Evolutionary conservation across 2,888 invertebrate genomes (phyloP).

Genomic region (Ormia ochracea): DNA sequence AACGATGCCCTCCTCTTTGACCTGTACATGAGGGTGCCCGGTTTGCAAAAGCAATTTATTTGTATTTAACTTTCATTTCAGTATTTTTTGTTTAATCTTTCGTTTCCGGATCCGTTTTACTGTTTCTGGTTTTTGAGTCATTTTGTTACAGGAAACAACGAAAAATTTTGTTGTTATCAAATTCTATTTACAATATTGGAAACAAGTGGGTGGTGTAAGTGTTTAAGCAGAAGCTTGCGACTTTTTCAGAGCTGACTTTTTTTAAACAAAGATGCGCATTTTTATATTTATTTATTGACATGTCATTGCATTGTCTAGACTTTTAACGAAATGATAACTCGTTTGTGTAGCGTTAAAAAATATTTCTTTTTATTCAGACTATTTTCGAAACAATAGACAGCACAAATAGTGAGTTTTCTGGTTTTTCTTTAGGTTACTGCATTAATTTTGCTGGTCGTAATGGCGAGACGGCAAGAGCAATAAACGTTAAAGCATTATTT

Average conservation of each 20-base stretch:
- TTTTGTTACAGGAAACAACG: conserved; percentile 34
- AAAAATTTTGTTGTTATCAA: conserved; percentile 45
- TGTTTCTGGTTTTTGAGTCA: background rate
- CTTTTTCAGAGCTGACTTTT: conserved; percentile 1
- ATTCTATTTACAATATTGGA: conserved; percentile 56
- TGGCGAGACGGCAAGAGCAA: conserved; percentile 57
- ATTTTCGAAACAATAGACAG: conserved; percentile 37
- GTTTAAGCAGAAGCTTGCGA: background rate
- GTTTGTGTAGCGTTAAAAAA: background rate
- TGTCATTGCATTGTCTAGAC: conserved; percentile 61
- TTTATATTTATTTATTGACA: conserved; percentile 52
- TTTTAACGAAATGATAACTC: conserved; percentile 53
- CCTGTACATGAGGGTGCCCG: too few species aligned
- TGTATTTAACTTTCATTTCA: conserved; percentile 2
- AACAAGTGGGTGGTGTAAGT: conserved; percentile 4
- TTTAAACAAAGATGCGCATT: conserved; percentile 43
- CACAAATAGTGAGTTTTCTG: conserved; percentile 13
- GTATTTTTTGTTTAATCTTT: conserved; percentile 46
- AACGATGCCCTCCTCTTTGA: too few species aligned
- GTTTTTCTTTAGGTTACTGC: conserved; percentile 6
- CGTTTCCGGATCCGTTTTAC: conserved; percentile 48
- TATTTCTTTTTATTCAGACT: background rate
- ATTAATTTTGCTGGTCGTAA: conserved; percentile 48
- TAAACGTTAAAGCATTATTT: conserved; percentile 49
- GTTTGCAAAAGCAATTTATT: conserved; percentile 35